Evolutionary conservation across 2,797 vertebrate genomes (phyloP).

Genomic region (Phyllotis vaccarum): DNA sequence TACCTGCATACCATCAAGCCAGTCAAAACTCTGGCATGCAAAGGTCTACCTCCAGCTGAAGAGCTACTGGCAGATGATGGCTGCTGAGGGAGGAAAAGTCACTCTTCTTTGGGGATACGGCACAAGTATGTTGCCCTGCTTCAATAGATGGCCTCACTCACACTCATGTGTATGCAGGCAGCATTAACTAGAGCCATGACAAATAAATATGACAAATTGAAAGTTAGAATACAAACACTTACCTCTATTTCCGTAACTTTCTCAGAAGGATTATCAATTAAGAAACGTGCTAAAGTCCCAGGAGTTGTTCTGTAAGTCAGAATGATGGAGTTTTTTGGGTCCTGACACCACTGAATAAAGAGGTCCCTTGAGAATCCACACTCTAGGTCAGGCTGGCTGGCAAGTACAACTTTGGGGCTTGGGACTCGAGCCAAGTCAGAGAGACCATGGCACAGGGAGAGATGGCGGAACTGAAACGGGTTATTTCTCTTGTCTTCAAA

Average conservation of each 20-base stretch:
- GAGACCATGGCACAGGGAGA: constrained; percentile 97
- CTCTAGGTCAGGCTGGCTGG: constrained; percentile 98
- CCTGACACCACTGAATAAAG: constrained; percentile 98
- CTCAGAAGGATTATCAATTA: constrained; percentile 97
- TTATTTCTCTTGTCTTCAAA: constrained; percentile 99
- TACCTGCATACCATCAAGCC: background rate
- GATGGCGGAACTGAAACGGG: constrained; percentile 98
- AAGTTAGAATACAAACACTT: constrained; percentile 75
- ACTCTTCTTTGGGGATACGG: background rate
- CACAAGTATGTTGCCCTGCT: background rate
- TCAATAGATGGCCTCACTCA: background rate
- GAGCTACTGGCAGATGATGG: background rate
- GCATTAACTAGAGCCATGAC: background rate
- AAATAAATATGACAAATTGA: background rate
- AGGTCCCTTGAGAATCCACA: constrained; percentile 99
- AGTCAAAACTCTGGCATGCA: background rate
- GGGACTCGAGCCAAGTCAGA: constrained; percentile 97
- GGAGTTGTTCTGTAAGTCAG: constrained; percentile 98
- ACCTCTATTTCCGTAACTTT: constrained; percentile 98
- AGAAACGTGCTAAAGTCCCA: constrained; percentile 95
- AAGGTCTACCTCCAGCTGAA: background rate
- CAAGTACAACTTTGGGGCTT: constrained; percentile 98
- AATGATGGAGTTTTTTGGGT: constrained; percentile 97
- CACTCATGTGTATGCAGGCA: background rate
- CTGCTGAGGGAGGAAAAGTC: background rate